Conservation (phyloP, 2,888 invertebrate species). For the Ophraella communa region DNA sequence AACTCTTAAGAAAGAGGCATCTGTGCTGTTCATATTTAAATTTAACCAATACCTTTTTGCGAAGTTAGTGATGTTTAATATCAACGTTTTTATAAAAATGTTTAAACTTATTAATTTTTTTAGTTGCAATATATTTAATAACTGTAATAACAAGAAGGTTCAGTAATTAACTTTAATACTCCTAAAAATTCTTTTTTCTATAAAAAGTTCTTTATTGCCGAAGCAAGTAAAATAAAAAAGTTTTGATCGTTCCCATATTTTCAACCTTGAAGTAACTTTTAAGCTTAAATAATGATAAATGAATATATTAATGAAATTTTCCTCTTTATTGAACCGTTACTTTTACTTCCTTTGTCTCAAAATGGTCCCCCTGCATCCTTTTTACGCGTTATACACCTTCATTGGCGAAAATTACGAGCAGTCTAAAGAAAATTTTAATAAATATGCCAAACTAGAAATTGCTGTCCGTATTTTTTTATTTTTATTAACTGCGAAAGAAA, state of each 20-base stretch:
- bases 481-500: no score
- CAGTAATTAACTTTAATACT: background rate
- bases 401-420: background rate
- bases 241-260: constrained; percentile 27
- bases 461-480: background rate
- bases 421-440: background rate
- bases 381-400: background rate
- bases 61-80: no score
- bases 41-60: no score
- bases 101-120: no score
- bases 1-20: no score
- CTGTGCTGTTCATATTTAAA: no score
- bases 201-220: background rate
- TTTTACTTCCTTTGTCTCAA: constrained; percentile 28
- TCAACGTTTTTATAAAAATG: no score
- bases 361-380: constrained; percentile 4
- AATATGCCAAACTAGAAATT: background rate
- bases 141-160: no score
- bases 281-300: constrained; percentile 31
- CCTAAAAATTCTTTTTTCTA: background rate
- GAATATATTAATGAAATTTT: constrained; percentile 38
- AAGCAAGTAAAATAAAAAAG: background rate
- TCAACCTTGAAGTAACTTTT: constrained; percentile 12
- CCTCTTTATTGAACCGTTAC: constrained; percentile 36
- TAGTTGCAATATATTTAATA: no score